Conservation (phyloP, 2,888 invertebrate species). For the Tetramorium bicarinatum region DNA sequence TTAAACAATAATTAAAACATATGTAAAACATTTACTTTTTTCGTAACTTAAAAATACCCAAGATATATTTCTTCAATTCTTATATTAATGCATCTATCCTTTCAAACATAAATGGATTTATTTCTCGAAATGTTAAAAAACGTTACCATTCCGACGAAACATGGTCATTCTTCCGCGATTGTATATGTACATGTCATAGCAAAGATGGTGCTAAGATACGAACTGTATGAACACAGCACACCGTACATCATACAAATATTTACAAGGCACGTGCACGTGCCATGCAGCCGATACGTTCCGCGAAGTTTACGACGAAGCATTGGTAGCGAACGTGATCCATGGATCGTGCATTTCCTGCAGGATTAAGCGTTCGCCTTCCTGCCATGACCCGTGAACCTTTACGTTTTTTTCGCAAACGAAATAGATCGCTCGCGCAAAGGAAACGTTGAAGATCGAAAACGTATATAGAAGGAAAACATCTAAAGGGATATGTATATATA, state of each 20-base stretch:
- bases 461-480: not conserved
- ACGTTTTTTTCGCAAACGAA: not conserved
- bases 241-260: constrained; percentile 77
- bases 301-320: constrained; percentile 62
- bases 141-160: constrained; percentile 64
- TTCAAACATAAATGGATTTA: constrained; percentile 32
- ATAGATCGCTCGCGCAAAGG: constrained; percentile 26
- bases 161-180: constrained; percentile 65
- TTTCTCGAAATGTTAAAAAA: constrained; percentile 64
- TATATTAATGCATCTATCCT: not conserved
- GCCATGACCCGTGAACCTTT: constrained; percentile 27
- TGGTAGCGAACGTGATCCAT: constrained; percentile 73
- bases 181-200: constrained; percentile 63
- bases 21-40: no score
- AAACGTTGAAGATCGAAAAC: constrained; percentile 22
- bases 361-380: constrained; percentile 41
- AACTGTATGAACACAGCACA: constrained; percentile 50
- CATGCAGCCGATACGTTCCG: constrained; percentile 58
- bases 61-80: not conserved
- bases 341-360: constrained; percentile 53
- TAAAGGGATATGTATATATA: not conserved
- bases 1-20: no score
- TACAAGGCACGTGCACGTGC: constrained; percentile 71
- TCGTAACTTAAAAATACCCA: not conserved
- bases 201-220: constrained; percentile 71